Conservation (phyloP, 2,113 vertebrate genomes). For the Phyllostomus discolor region DNA sequence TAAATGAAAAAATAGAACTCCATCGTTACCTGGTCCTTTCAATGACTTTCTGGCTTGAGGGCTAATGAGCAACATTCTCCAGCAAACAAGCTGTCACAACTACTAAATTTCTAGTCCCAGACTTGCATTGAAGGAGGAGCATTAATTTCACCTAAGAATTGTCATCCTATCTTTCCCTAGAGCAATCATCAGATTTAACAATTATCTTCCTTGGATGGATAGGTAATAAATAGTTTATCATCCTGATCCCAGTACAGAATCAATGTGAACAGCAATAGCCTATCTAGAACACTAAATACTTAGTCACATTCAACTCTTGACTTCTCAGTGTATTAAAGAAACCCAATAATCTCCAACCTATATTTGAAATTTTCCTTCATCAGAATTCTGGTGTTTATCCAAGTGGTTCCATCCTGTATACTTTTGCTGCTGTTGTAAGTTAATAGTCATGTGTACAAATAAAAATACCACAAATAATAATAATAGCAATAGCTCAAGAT, state of each 20-base stretch:
- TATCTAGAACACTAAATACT: not conserved
- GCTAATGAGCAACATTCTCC: not conserved
- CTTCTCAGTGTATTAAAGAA: not conserved
- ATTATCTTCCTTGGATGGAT: slow-evolving; percentile 12
- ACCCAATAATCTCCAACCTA: not conserved
- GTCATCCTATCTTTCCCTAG: not conserved
- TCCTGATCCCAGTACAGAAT: not conserved
- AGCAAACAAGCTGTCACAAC: not conserved
- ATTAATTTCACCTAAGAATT: slow-evolving; percentile 27
- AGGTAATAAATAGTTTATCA: slow-evolving; percentile 2
- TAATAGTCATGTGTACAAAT: not conserved
- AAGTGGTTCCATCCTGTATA: not conserved
- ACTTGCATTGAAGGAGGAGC: not conserved
- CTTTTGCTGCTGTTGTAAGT: not conserved
- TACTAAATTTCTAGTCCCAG: slow-evolving; percentile 9
- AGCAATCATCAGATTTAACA: slow-evolving; percentile 38
- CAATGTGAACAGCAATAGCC: not conserved
- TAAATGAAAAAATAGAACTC: not conserved
- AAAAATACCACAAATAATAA: not conserved
- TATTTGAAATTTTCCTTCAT: slow-evolving; percentile 15
- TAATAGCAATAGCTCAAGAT: not conserved
- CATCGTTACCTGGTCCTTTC: not conserved
- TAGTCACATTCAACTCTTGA: not conserved
- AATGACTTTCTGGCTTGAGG: not conserved
- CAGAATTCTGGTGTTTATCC: not conserved